phyloP scores from a whole-genome alignment of 2,113 vertebrate species.

The Peromyscus californicus region DNA sequence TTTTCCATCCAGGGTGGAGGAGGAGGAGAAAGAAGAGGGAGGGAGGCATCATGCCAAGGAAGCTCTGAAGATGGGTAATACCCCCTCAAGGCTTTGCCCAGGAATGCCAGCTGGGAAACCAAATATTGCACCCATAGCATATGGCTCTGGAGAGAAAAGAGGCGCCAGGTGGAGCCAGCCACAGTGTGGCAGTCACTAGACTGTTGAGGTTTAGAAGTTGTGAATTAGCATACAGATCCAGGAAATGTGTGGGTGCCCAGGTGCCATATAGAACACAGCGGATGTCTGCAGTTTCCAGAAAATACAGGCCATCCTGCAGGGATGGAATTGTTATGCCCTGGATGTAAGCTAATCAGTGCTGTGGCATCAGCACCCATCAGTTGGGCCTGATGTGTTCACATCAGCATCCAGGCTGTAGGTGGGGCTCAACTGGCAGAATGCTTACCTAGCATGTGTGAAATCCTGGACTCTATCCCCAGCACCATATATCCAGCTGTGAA shows the following conservation, averaged over 20 bases:
- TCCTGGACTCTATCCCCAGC: background rate
- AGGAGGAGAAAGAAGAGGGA: background rate
- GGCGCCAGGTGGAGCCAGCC: background rate
- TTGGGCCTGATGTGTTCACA: background rate
- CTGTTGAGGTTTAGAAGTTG: background rate
- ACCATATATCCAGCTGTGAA: background rate
- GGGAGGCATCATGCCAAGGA: background rate
- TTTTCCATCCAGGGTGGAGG: background rate
- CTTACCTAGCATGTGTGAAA: background rate
- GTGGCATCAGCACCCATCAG: fast-evolving
- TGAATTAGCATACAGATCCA: background rate
- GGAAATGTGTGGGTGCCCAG: background rate
- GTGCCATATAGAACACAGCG: fast-evolving
- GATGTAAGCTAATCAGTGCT: fast-evolving
- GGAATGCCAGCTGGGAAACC: constrained; percentile 44
- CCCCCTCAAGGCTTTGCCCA: background rate
- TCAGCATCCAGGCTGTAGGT: background rate
- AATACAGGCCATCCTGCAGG: fast-evolving
- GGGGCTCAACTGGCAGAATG: background rate
- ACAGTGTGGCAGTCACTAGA: background rate
- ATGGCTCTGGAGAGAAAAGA: background rate
- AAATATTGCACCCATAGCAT: background rate
- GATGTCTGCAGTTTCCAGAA: background rate
- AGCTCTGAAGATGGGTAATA: background rate
- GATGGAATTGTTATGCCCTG: fast-evolving